These are phyloP conservation scores for Perizoma affinitatum DNA, from an alignment of 2,888 invertebrate species.

Conservation along the genomic window DNA sequence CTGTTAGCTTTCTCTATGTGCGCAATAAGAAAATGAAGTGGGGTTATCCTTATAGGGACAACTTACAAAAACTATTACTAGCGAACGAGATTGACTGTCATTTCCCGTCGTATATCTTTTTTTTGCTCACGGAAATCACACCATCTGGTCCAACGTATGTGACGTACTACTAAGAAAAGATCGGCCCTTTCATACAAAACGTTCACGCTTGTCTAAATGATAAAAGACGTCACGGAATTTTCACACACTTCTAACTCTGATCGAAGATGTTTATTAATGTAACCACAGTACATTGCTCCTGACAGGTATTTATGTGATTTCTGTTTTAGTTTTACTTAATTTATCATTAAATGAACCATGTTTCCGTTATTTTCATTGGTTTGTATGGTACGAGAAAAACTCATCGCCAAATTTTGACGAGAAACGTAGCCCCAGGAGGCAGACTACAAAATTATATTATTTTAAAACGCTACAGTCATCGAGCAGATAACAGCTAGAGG, in stretches of 20 bases:
- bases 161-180: slow-evolving; percentile 44
- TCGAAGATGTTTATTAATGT: slow-evolving; percentile 26
- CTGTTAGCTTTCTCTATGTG: slow-evolving; percentile 30
- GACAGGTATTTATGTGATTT: background rate
- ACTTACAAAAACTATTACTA: slow-evolving; percentile 66
- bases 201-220: slow-evolving; percentile 52
- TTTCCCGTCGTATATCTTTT: slow-evolving; percentile 75
- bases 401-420: too few species aligned
- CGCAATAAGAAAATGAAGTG: slow-evolving; percentile 38
- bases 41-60: slow-evolving; percentile 42
- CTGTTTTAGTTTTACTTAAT: background rate
- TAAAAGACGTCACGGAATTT: slow-evolving; percentile 38
- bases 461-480: too few species aligned
- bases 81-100: slow-evolving; percentile 68
- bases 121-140: slow-evolving; percentile 73
- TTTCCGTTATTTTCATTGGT: too few species aligned
- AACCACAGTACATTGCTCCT: slow-evolving; percentile 26
- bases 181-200: slow-evolving; percentile 48
- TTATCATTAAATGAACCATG: background rate
- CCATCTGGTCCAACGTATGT: slow-evolving; percentile 65
- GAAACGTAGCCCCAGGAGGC: too few species aligned
- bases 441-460: too few species aligned
- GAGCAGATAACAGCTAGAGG: too few species aligned
- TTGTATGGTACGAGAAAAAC: too few species aligned
- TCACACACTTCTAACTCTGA: slow-evolving; percentile 38